Evolutionary conservation across 2,888 invertebrate genomes (phyloP), one percentile per base, ranked within the genome.

Genomic region (Limenitis camilla): DNA sequence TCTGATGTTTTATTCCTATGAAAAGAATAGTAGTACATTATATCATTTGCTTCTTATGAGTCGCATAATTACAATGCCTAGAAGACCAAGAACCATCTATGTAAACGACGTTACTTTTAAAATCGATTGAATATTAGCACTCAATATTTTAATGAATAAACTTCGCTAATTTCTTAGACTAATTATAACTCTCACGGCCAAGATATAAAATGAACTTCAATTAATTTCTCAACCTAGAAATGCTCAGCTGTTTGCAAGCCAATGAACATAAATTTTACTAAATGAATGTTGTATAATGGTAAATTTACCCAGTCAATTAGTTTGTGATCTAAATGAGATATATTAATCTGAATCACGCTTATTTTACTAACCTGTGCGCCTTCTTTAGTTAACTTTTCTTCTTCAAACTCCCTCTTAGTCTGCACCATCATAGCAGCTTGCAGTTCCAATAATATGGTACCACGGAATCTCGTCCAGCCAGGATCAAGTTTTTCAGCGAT

Each of bases 401-500:
- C 64, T 50, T 88, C 83, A 58, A 79, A 90, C 39, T 89, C 88
- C 32, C 88, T 78, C 61, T 90, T 89, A 0, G 90, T 88, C 63
- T 90, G 88, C 29, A 90, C 78, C 0, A 90, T 89, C 74, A 91
- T 79, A 0, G 91, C 89, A 39, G 90, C 89, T 68, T 93, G 92
- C 10, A 92, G 74, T 56, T 93, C 92, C 35, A 92, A 77, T 0
- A 93, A 74, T 10, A 93, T 70, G 5, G 89, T 88, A 0, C 92
- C 93, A 6, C 92, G 81, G 62, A 92, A 90, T 58, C 88, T 84
- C 2, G 91, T 88, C 77, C 84, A 88, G 4, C 93, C 93, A 2
- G 92, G 92, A 53, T 92, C 92, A 44, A 94, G 67, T 19, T 89
- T 75, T 43, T 91, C 89, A 8, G 92, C 89, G 38, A 93, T 64